Evolutionary conservation across 2,888 invertebrate species (phyloP).

Genomic region (Diarsia rubi): DNA sequence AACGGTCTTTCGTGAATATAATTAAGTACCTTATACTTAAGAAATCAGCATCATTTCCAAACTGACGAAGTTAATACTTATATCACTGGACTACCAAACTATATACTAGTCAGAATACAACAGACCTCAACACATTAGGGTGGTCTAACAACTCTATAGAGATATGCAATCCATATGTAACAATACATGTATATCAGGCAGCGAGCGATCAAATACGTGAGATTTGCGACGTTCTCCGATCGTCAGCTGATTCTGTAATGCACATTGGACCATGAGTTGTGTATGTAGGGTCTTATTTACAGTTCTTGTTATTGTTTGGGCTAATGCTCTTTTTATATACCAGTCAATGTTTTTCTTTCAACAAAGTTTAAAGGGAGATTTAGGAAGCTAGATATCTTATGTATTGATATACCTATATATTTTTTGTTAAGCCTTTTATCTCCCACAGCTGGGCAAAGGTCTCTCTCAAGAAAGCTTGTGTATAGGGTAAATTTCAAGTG

Average conservation of each 20-base stretch:
- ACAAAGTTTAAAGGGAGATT: neutral
- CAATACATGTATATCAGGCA: conserved; percentile 77
- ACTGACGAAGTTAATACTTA: neutral
- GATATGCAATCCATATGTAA: conserved; percentile 75
- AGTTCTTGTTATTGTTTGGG: neutral
- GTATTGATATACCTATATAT: too few species aligned
- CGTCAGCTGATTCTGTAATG: conserved; percentile 73
- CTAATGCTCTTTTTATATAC: neutral
- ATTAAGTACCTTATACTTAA: too few species aligned
- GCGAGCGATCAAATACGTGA: conserved; percentile 87
- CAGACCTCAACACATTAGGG: neutral
- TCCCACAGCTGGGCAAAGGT: too few species aligned
- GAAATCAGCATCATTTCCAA: neutral
- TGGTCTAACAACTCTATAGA: conserved; percentile 70
- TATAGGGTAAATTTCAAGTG: too few species aligned
- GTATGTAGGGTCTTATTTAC: conserved; percentile 16
- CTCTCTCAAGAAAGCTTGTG: too few species aligned
- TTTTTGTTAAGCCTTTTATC: too few species aligned
- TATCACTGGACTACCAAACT: too few species aligned
- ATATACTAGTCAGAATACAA: neutral
- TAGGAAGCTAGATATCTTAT: neutral
- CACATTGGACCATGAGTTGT: conserved; percentile 34
- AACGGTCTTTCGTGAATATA: too few species aligned
- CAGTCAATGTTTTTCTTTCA: neutral
- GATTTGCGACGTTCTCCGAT: conserved; percentile 81